Evolutionary conservation across 1,140 invertebrate genomes (phyloP), one percentile per base, ranked within the genome.

Genomic region (Magallana ariakensis): DNA sequence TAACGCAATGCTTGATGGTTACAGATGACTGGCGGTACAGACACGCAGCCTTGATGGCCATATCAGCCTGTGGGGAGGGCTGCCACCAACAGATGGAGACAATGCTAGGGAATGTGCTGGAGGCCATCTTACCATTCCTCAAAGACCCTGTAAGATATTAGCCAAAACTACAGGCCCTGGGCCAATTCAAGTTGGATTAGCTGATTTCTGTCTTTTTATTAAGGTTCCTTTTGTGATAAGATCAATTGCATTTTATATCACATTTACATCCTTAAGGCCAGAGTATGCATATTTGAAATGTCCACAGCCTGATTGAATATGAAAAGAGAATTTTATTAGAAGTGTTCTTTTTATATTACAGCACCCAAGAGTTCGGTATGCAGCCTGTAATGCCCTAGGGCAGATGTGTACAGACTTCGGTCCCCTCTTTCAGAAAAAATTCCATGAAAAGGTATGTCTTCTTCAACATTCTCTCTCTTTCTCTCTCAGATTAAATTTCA

Each of bases 321-420:
- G 33, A 1, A 46, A 46, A 46, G 33, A 46, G 33, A 46, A 5
- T 46, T 46, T 46, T 46, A 46, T 2, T 2, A 46, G 2, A 46
- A 46, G 33, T 46, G 33, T 46, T 46, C 33, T 46, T 75, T 75
- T 75, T 4, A 75, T 33, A 56, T 92, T 93, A 46, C 89, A 95
- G 94, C 98, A 99, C 95, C 98, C 98, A 15, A 95, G 98, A 89
- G 98, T 99, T 0, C 96, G 98, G 70, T 99, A 99, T 93, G 99
- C 99, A 53, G 98, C 98, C 80, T 99, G 99, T 93, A 99, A 99
- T 95, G 98, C 98, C n/a, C 96, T 99, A 60, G 99, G 99, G 16
- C 99, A 99, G 95, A 99, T 99, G 98, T 98, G 98, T 0, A 98
- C 98, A 15, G 99, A 99, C 95, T 99, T 99, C 96, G 98, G 98